These are phyloP conservation scores for Clavelina lepadiformis DNA, from an alignment of 23 tunicate species.

Conservation along the genomic window DNA sequence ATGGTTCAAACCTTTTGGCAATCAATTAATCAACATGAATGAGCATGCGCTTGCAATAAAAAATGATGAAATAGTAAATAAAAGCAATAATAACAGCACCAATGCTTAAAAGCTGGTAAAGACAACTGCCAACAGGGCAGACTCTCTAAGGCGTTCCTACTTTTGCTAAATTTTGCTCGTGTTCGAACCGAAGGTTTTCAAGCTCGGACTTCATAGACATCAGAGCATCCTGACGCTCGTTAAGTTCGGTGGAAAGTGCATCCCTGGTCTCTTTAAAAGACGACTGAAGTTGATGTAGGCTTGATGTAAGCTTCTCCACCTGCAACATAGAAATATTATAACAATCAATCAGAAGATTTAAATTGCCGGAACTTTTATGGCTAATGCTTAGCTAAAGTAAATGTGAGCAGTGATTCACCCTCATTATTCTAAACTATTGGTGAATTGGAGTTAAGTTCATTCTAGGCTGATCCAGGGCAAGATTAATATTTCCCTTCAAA, in stretches of 20 bases:
- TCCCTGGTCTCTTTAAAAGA: slow-evolving; percentile 59
- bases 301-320: slow-evolving; percentile 47
- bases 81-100: too few species aligned
- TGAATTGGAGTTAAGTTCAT: too few species aligned
- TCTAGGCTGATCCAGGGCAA: too few species aligned
- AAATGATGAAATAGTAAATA: too few species aligned
- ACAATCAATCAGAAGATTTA: too few species aligned
- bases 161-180: slow-evolving; percentile 35
- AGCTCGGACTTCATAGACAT: slow-evolving; percentile 15
- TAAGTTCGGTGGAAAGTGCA: slow-evolving; percentile 39
- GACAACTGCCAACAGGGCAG: too few species aligned
- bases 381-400: background rate
- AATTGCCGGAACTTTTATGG: too few species aligned
- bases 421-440: background rate
- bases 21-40: too few species aligned
- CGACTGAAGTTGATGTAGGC: slow-evolving; percentile 51
- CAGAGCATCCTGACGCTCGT: slow-evolving; percentile 45
- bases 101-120: too few species aligned
- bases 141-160: slow-evolving; percentile 7
- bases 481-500: too few species aligned
- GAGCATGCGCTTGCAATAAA: too few species aligned
- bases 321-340: slow-evolving; percentile 16
- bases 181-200: slow-evolving; percentile 28
- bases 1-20: too few species aligned
- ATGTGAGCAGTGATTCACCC: background rate